phyloP scores from a whole-genome alignment of 2,888 invertebrate species.

The Strigamia maritima region DNA sequence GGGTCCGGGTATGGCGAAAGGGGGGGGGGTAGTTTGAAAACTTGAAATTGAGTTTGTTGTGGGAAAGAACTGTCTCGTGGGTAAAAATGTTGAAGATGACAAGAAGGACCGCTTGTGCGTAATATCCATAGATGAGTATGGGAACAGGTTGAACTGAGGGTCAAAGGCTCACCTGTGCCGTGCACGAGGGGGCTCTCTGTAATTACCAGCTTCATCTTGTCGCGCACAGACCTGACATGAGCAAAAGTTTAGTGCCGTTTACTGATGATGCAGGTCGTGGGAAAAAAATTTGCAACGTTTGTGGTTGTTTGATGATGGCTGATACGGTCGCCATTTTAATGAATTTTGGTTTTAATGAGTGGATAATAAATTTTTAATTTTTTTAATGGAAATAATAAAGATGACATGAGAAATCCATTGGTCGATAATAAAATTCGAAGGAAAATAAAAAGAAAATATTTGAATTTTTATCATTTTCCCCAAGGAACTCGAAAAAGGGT shows the following conservation, averaged over 20 bases:
- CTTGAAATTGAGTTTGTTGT: not conserved
- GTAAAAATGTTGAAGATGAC: not conserved
- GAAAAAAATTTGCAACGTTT: not conserved
- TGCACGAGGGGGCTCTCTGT: not conserved
- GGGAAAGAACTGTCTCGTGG: not conserved
- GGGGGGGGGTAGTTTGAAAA: too few species aligned
- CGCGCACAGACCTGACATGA: slow-evolving; percentile 26
- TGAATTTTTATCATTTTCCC: not conserved
- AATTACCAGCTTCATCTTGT: slow-evolving; percentile 7
- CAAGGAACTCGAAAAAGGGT: not conserved
- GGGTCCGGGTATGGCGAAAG: not conserved
- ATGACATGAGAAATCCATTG: not conserved
- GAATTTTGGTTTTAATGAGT: not conserved
- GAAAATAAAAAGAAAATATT: too few species aligned
- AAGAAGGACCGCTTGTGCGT: slow-evolving; percentile 1
- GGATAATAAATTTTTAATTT: not conserved
- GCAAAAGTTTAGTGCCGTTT: slow-evolving; percentile 26
- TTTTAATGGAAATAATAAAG: not conserved
- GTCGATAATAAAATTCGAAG: not conserved
- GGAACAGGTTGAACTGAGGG: slow-evolving; percentile 13
- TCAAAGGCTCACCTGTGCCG: slow-evolving; percentile 17
- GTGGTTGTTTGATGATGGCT: not conserved
- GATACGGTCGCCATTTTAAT: not conserved
- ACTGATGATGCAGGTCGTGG: slow-evolving; percentile 27
- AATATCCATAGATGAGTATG: not conserved